Evolutionary conservation across 2,113 vertebrate genomes (phyloP).

Genomic region (Oryzias javanicus): DNA sequence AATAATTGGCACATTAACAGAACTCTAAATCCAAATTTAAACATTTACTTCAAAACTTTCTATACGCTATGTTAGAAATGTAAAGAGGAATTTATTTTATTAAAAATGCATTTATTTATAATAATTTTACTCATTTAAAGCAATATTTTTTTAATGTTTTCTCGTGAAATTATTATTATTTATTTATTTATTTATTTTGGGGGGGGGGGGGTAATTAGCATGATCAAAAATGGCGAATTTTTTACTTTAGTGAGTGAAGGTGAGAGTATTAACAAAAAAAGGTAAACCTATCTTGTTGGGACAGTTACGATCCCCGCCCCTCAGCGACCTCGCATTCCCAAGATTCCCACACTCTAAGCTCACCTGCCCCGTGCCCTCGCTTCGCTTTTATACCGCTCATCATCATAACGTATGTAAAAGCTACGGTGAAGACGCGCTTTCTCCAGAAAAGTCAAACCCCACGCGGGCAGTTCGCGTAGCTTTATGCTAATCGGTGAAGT

Average conservation of each 20-base stretch:
- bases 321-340: slow-evolving; percentile 77
- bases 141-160: no score
- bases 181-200: no score
- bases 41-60: no score
- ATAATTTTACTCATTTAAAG: no score
- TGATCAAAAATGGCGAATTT: slow-evolving; percentile 62
- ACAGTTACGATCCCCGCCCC: slow-evolving; percentile 51
- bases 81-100: no score
- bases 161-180: no score
- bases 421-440: slow-evolving; percentile 4
- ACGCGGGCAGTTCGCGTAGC: not conserved
- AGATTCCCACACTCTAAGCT: slow-evolving; percentile 78
- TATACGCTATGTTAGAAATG: no score
- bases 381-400: slow-evolving; percentile 23
- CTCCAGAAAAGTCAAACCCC: not conserved
- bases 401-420: slow-evolving; percentile 35
- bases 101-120: no score
- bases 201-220: slow-evolving; percentile 5
- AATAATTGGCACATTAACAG: no score
- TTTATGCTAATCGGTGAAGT: slow-evolving; percentile 22
- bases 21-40: no score
- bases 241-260: slow-evolving; percentile 14
- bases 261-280: slow-evolving; percentile 35
- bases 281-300: slow-evolving; percentile 44
- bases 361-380: no score